These are phyloP conservation scores for Patiria pectinifera DNA, from an alignment of 53 echinoderm and acorn worm genomes.

Conservation along the genomic window DNA sequence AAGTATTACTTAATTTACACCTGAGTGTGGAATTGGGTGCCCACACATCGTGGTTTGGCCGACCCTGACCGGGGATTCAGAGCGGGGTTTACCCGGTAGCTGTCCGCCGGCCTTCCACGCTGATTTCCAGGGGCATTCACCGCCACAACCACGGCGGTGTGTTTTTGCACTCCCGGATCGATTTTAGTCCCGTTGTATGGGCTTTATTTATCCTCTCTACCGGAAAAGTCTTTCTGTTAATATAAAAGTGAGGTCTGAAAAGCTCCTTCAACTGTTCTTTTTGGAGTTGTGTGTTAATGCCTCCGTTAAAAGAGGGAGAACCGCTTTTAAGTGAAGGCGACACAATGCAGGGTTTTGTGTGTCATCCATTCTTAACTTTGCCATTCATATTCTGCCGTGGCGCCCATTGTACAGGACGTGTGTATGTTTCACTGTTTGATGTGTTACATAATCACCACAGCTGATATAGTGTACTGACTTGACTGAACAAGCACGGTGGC, in stretches of 20 bases:
- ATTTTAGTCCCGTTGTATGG: conserved; percentile 39
- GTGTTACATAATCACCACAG: conserved; percentile 39
- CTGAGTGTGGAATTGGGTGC: not conserved
- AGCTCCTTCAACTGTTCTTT: not conserved
- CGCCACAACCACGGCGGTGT: not conserved
- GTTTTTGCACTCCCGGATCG: not conserved
- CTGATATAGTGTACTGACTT: not conserved
- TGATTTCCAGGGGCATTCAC: conserved; percentile 1
- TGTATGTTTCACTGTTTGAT: conserved; percentile 45
- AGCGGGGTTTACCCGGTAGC: conserved; percentile 16
- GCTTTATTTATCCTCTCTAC: conserved; percentile 41
- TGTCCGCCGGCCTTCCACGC: not conserved
- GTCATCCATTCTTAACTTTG: not conserved
- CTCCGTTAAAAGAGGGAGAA: not conserved
- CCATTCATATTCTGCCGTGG: not conserved
- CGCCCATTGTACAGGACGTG: not conserved
- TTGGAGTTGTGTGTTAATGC: conserved; percentile 21
- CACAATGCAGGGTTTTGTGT: not conserved
- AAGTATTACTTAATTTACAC: conserved; percentile 15
- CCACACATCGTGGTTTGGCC: conserved; percentile 27
- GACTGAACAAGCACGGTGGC: not conserved
- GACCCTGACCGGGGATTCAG: conserved; percentile 29
- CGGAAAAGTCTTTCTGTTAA: conserved; percentile 39
- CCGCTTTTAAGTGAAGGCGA: not conserved
- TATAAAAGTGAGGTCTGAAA: conserved; percentile 21